Evolutionary conservation across 2,797 vertebrate genomes (phyloP), one percentile per base, ranked within the genome.

Genomic region (Etheostoma perlongum): DNA sequence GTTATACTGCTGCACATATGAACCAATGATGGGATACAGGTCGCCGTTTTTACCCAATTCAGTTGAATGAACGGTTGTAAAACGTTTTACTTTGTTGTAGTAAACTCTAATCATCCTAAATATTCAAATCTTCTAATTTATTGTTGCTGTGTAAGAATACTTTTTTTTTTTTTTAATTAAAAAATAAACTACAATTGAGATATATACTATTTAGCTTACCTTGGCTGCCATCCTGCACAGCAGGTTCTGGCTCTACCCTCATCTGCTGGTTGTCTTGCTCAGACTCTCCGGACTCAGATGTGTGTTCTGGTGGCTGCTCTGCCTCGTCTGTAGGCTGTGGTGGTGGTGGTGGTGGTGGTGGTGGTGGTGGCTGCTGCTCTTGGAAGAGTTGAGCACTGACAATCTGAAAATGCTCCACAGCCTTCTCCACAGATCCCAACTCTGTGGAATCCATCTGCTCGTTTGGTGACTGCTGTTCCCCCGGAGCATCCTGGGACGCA

Each of bases 381-480:
- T 84, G 86, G 15, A 89, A 88, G 33, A 92, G 81, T 62, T 90
- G 86, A 46, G 88, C 79, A 66, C 48, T 92, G 55, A 89, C 85
- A 2, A 91, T 81, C 74, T 94, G 93, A 89, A 90, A 88, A 46
- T 94, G 92, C 71, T 95, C 94, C 57, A 91, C 89, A 0, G 89
- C 90, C 63, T 93, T 94, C 59, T 93, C 91, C 72, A 91, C 91
- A 58, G 86, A 88, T 25, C 81, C 89, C 67, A 90, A 72, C 51
- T 83, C 88, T 7, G 88, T 42, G n/a, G 87, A 76, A 54, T 82
- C 76, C 11, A 74, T 69, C 15, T 85, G 74, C 63, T 85, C 74
- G 0, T 63, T 16, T 4, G 68, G 54, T 55, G 71, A 84, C 63
- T 85, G 88, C 8, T 78, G 85, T 36, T 79, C 65, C 9, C 4